These are phyloP conservation scores for Penaeus chinensis DNA, from an alignment of 1,140 invertebrate species.

Conservation along the genomic window DNA sequence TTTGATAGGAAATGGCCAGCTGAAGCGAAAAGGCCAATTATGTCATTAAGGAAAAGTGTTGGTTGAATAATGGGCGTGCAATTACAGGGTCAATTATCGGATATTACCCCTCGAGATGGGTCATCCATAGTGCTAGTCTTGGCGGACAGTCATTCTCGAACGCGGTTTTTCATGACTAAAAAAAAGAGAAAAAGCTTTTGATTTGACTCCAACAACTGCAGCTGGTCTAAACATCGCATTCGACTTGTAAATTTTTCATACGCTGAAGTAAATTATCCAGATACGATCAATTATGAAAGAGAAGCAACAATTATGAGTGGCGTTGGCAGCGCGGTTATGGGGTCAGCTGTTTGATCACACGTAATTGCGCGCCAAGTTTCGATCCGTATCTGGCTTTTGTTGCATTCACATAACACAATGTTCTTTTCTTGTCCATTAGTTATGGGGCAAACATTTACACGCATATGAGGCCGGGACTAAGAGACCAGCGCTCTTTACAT, in stretches of 20 bases:
- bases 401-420: slow-evolving; percentile 7
- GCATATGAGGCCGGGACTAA: too few relatives aligned
- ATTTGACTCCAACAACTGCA: too few relatives aligned
- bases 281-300: too few relatives aligned
- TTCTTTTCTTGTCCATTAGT: neutral
- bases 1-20: neutral
- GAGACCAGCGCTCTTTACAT: too few relatives aligned
- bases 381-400: slow-evolving; percentile 14
- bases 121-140: slow-evolving; percentile 9
- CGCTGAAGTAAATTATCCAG: too few relatives aligned
- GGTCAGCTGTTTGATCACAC: slow-evolving; percentile 25
- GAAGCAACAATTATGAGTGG: too few relatives aligned
- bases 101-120: slow-evolving; percentile 28
- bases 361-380: slow-evolving; percentile 19
- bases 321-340: neutral
- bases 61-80: slow-evolving; percentile 19
- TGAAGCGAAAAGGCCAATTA: slow-evolving; percentile 3
- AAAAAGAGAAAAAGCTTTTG: too few relatives aligned
- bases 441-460: too few relatives aligned
- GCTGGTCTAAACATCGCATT: too few relatives aligned
- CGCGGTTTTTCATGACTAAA: too few relatives aligned
- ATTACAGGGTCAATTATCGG: slow-evolving; percentile 31
- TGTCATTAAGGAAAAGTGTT: slow-evolving; percentile 33
- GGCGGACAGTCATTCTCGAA: neutral
- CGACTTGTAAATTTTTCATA: too few relatives aligned